These are phyloP conservation scores for Eilema griseolum DNA, from an alignment of 2,888 invertebrate species.

Conservation along the genomic window DNA sequence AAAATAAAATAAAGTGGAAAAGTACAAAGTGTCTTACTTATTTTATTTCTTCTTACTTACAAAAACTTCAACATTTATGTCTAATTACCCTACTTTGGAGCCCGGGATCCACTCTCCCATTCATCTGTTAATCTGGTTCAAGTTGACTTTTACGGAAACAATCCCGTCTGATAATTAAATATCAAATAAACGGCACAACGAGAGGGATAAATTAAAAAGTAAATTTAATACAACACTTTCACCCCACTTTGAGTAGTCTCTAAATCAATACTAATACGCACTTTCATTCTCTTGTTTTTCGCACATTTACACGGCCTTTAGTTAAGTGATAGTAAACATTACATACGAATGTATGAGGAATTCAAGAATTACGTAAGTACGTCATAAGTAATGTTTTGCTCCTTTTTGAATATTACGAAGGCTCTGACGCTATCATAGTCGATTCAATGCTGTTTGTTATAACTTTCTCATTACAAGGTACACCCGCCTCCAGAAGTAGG, in stretches of 20 bases:
- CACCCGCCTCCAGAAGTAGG: not conserved
- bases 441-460: not conserved
- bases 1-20: too few species aligned
- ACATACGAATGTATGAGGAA: conserved; percentile 18
- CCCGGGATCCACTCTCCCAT: too few species aligned
- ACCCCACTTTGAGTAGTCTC: not conserved
- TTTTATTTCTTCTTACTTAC: too few species aligned
- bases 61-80: too few species aligned
- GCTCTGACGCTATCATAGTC: conserved; percentile 2
- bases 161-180: too few species aligned
- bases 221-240: not conserved
- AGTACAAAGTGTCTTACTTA: too few species aligned
- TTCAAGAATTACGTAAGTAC: conserved; percentile 34
- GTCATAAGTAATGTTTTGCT: conserved; percentile 18
- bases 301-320: conserved; percentile 28
- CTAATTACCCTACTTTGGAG: too few species aligned
- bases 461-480: conserved; percentile 11
- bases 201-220: not conserved
- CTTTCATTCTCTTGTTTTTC: conserved; percentile 43
- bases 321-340: conserved; percentile 50
- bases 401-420: conserved; percentile 18
- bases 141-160: too few species aligned
- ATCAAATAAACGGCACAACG: not conserved
- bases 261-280: conserved; percentile 12
- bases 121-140: too few species aligned